A percentile compares a stretch with the other conserved stretches of the same genome.
Evolutionary conservation across 2,888 invertebrate genomes (phyloP).

Genomic region (Cataglyphis altisquamis): DNA sequence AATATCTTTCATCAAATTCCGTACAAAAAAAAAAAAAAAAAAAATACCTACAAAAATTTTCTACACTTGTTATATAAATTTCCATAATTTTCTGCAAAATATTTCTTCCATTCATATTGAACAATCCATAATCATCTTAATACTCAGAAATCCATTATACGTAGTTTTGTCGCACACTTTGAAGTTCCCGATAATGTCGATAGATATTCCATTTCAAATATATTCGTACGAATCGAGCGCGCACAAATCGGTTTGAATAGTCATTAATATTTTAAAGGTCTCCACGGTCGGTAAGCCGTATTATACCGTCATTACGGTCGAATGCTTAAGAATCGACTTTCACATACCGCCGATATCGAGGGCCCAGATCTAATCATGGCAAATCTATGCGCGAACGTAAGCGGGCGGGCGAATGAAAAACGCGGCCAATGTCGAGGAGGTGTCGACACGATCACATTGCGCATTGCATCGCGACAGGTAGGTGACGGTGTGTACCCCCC

Average conservation of each 20-base stretch:
- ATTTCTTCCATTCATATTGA: background rate
- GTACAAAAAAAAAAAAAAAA: background rate
- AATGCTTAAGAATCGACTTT: slow-evolving; percentile 50
- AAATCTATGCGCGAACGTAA: slow-evolving; percentile 31
- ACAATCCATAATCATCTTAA: background rate
- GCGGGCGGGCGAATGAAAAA: slow-evolving; percentile 27
- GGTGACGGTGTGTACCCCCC: slow-evolving; percentile 18
- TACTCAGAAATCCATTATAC: background rate
- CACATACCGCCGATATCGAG: slow-evolving; percentile 47
- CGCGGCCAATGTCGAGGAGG: slow-evolving; percentile 52
- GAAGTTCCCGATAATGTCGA: slow-evolving; percentile 10
- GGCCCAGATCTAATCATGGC: slow-evolving; percentile 39
- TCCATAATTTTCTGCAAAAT: background rate
- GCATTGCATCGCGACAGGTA: slow-evolving; percentile 20
- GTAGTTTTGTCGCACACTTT: background rate
- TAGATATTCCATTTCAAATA: slow-evolving; percentile 13
- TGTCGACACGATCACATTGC: slow-evolving; percentile 35
- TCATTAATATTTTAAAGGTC: slow-evolving; percentile 49
- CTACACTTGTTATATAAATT: background rate
- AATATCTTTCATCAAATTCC: background rate
- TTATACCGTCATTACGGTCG: slow-evolving; percentile 35
- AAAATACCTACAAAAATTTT: background rate
- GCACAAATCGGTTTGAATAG: slow-evolving; percentile 26
- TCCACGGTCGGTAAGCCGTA: slow-evolving; percentile 40
- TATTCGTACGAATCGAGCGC: slow-evolving; percentile 7